Base-by-base conservation (phyloP, 2,888 invertebrate species). In the Leptogaster cylindrica region DNA sequence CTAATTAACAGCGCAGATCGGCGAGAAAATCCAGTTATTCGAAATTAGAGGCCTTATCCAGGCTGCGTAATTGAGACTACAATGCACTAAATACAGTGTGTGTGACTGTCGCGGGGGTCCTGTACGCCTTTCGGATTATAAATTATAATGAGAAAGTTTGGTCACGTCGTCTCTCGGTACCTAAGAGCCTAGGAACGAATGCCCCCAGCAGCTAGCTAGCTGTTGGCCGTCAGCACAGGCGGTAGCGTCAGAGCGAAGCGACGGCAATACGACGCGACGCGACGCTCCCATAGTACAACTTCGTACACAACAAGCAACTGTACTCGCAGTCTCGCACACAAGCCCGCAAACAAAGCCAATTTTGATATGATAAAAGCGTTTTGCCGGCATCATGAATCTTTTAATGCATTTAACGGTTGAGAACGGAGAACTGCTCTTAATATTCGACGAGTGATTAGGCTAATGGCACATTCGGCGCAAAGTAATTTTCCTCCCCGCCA, bases 331-430 rank as follows among this genome's bases (percentile, higher is more conserved):
- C n/a, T n/a, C n/a, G n/a, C n/a, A n/a, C n/a, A n/a, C n/a, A n/a
- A n/a, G n/a, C n/a, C 63, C 70, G 68, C 72, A 70, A 73, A 72
- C 72, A 73, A 73, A 73, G 73, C 73, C 73, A 73, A 73, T 73
- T n/a, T 73, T 73, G 72, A 73, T 73, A 72, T 73, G 73, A 73
- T 73, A 73, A 73, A 73, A 73, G 73, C 73, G 72, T 73, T 73
- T 73, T 72, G 72, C 73, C 73, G 73, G 73, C 72, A 73, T 73
- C 73, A 73, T 73, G 73, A 73, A 73, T 73, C 73, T 73, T 73
- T 73, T 71, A 73, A 73, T 73, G 73, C 73, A 73, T 72, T 73
- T 72, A 72, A 72, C 66, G 52, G 71, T 71, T 70, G 69, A 67
- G 58, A 68, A 69, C 69, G 68, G 65, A 69, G 66, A 67, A 67